These are phyloP conservation scores for Spea bombifrons DNA, from an alignment of 2,113 vertebrate species.

Conservation along the genomic window DNA sequence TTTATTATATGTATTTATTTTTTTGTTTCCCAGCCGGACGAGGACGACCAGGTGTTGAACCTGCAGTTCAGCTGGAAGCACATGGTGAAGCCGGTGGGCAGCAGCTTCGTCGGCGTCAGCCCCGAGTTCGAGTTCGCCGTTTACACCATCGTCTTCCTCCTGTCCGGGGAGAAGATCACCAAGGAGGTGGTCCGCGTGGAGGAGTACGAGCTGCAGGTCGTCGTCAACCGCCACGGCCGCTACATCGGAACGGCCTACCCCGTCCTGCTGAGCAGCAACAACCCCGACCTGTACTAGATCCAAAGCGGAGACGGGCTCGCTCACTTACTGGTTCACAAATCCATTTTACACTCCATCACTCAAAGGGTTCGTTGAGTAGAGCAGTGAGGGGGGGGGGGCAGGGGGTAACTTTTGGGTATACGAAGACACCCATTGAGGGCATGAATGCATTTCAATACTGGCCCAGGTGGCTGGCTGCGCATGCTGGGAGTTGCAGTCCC, in stretches of 20 bases:
- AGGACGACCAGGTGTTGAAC: slow-evolving; percentile 78
- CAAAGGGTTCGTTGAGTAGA: no score
- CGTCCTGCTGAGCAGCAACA: slow-evolving; percentile 72
- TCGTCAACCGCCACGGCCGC: slow-evolving; percentile 68
- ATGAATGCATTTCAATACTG: no score
- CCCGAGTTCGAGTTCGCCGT: slow-evolving; percentile 79
- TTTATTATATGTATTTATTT: no score
- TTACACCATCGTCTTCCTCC: slow-evolving; percentile 79
- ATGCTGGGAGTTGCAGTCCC: no score
- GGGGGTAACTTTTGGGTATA: no score
- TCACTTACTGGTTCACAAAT: no score
- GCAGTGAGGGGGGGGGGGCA: no score
- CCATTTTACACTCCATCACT: no score
- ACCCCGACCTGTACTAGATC: slow-evolving; percentile 44
- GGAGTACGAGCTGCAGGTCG: slow-evolving; percentile 74
- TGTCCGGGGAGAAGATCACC: slow-evolving; percentile 65
- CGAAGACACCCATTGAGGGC: no score
- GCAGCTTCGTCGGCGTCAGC: slow-evolving; percentile 79
- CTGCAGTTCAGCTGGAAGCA: slow-evolving; percentile 87
- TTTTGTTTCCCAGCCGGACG: slow-evolving; percentile 67
- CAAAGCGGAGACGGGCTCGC: no score
- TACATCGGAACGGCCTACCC: slow-evolving; percentile 79
- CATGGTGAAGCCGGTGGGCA: slow-evolving; percentile 71
- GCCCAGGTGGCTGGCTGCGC: no score
- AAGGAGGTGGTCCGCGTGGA: slow-evolving; percentile 69